Evolutionary conservation across 1,140 invertebrate species (phyloP), one percentile per base, ranked within the genome.

Genomic region (Drosophila santomea): DNA sequence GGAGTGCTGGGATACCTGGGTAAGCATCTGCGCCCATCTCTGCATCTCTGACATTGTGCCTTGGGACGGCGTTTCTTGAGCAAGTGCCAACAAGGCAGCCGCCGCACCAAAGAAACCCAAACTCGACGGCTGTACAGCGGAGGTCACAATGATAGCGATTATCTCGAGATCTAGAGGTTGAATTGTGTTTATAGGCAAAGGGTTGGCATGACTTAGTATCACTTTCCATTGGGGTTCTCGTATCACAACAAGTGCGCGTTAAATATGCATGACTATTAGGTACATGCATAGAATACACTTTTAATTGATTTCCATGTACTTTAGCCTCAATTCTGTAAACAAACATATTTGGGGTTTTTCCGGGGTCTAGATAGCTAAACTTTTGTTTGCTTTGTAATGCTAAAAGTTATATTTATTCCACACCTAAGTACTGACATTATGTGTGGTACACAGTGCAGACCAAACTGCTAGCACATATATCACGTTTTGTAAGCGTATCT

Each of bases 1-100:
- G 97, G 97, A 91, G 97, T 99, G 92, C 94, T 99, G 88, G 97
- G 97, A 93, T 98, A 97, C 94, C 95, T 99, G 93, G 98, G 98
- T 98, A 93, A 96, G 62, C 43, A 51, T 32, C 48, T 8, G 48
- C 15, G 32, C 15, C 50, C 61, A 62, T 63, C 68, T 69, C 74
- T 82, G 79, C 61, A 62, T 63, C 68, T 69, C 74, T 82, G 79
- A 76, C 83, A 83, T 82, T 82, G 83, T 54, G 68, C 51, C 52
- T 48, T 63, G 60, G 62, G 62, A 44, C 38, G 59, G 69, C 69
- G 63, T 77, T 82, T 82, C 71, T 90, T 90, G 85, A 90, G 48
- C 72, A 54, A 68, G 64, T 90, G 86, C 86, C 86, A 90, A 90
- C 86, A 82, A 90, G 77, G 69, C 84, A 83, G 57, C 62, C 69